Base-by-base conservation (phyloP, 2,797 vertebrate species). In the Allobates femoralis region DNA sequence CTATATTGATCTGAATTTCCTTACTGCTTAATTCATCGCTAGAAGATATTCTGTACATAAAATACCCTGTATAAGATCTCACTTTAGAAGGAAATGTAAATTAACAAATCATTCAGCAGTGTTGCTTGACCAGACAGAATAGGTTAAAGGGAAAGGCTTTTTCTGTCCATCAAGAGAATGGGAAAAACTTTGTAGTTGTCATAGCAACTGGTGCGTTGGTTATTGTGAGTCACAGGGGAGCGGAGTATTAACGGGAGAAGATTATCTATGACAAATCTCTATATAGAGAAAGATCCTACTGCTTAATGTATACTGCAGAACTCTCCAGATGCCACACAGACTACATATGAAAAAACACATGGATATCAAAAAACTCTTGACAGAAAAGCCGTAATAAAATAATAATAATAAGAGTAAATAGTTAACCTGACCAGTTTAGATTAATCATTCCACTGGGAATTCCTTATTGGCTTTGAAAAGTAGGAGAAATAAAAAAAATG, bases 261-360 rank as follows among this genome's bases (percentile, higher is more conserved):
- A 88, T 88, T 88, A 85, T 88, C 86, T n/a, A 51, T 81, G 86
- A 88, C 86, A 88, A 83, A 85, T 81, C 82, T 77, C 79, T 86
- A 75, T 86, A 82, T 67, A 87, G 50, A 84, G 67, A 80, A 74
- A 34, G 41, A 79, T 32, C 62, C 66, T 84, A 58, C 16, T 46
- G 81, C 81, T 34, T 87, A 32, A 85, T 79, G 84, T 88, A 69
- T 85, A 51, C 71, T 55, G 32, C 30, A 41, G 69, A 77, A 51
- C 41, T 64, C 73, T 28, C 28, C 34, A 23, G 12, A 41, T 32
- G 41, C 56, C 5, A 62, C 50, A 50, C 28, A 37, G 28, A 3
- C 58, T 19, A 6, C 8, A 71, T 1, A n/a, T 62, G 2, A 62
- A 62, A 62, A 60, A 60, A 6, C 5, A 28, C 60, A 66, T 32